Percentiles rank a stretch among this genome's conserved stretches.
Evolutionary conservation across 2,113 vertebrate genomes (phyloP).

Genomic region (Erythrocercus mccallii): DNA sequence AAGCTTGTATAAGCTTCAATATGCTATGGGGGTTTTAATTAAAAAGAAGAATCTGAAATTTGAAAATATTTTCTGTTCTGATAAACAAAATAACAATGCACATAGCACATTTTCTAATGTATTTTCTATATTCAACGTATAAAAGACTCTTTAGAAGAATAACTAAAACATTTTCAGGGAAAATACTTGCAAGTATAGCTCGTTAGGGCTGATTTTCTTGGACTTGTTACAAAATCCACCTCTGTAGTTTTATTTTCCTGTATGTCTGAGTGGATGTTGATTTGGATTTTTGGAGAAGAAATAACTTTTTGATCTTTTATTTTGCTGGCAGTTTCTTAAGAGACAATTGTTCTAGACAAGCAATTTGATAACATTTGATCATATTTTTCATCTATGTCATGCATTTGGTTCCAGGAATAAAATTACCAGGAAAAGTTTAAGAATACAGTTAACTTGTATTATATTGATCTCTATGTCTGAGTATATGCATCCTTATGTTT

Average conservation of each 20-base stretch:
- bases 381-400: not conserved
- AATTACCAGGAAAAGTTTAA: not conserved
- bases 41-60: not conserved
- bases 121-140: not conserved
- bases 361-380: not conserved
- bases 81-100: not conserved
- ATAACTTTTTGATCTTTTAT: not conserved
- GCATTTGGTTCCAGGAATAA: not conserved
- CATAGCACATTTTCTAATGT: not conserved
- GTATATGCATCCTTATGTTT: not conserved
- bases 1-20: not conserved
- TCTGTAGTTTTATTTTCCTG: not conserved
- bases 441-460: not conserved
- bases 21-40: fast-evolving
- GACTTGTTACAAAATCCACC: not conserved
- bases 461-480: not conserved
- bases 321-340: not conserved
- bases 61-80: not conserved
- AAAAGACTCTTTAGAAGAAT: not conserved
- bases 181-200: not conserved
- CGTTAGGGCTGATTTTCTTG: not conserved
- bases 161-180: not conserved
- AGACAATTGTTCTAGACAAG: not conserved
- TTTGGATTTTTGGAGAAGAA: not conserved
- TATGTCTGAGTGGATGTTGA: not conserved